phyloP scores from a whole-genome alignment of 2,888 invertebrate genomes.

The Hedya salicella region DNA sequence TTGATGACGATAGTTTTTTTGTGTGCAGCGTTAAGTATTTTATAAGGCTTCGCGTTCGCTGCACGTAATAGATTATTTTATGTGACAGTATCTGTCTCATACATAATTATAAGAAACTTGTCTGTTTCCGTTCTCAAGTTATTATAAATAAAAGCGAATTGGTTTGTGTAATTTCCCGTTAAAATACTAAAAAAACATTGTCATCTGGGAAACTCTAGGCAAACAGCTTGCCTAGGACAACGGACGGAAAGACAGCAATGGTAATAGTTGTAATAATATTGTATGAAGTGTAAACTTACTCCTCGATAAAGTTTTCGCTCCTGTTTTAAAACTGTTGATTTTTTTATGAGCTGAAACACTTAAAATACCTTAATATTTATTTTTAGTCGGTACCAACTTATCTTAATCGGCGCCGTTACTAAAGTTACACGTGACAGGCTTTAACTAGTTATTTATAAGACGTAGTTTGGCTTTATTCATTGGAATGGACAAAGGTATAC shows the following conservation, averaged over 20 bases:
- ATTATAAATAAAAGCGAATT: slow-evolving; percentile 7
- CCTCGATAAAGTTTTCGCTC: not conserved
- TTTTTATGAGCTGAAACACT: too few relatives aligned
- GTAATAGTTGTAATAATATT: slow-evolving; percentile 20
- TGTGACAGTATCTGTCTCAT: too few relatives aligned
- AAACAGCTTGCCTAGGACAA: slow-evolving; percentile 9
- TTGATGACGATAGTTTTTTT: slow-evolving; percentile 15
- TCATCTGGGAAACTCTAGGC: slow-evolving; percentile 5
- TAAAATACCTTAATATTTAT: too few relatives aligned
- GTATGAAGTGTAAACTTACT: slow-evolving; percentile 14
- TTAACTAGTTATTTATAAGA: too few relatives aligned
- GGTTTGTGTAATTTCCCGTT: slow-evolving; percentile 2
- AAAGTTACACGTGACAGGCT: too few relatives aligned
- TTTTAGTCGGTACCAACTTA: too few relatives aligned
- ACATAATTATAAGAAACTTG: too few relatives aligned
- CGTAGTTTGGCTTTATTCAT: too few relatives aligned
- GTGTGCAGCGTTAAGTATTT: slow-evolving; percentile 13
- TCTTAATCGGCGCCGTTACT: too few relatives aligned
- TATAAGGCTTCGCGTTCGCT: slow-evolving; percentile 31
- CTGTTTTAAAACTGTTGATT: not conserved
- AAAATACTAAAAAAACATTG: slow-evolving; percentile 22
- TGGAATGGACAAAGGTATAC: too few relatives aligned
- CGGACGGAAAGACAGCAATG: slow-evolving; percentile 2
- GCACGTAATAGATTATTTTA: slow-evolving; percentile 12
- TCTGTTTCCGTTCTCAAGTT: too few relatives aligned